Evolutionary conservation across 2,797 vertebrate genomes (phyloP).

Genomic region (Coregonus ussuriensis): DNA sequence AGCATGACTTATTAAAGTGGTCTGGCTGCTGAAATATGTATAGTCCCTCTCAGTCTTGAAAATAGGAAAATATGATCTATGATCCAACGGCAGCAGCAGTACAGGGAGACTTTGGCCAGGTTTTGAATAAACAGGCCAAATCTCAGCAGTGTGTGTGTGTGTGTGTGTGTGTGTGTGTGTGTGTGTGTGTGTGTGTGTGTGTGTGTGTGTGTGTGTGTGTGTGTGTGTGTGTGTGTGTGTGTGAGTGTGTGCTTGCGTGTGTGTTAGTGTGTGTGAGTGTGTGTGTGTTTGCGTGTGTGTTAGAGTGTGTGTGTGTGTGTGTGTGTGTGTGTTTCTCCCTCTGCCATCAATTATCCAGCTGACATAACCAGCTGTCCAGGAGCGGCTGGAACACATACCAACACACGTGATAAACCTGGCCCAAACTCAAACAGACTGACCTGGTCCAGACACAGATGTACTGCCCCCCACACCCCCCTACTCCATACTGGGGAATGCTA

Average conservation of each 20-base stretch:
- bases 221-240: not conserved
- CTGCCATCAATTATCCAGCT: slow-evolving; percentile 18
- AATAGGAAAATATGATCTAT: no score
- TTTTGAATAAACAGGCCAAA: no score
- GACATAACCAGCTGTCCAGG: slow-evolving; percentile 37
- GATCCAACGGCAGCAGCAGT: no score
- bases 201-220: not conserved
- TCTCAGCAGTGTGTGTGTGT: not conserved
- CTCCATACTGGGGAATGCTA: not conserved
- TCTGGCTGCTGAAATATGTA: no score
- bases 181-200: not conserved
- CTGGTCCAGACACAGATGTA: not conserved
- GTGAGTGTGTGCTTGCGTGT: no score
- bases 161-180: not conserved
- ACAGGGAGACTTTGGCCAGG: no score
- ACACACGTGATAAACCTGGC: slow-evolving; percentile 12
- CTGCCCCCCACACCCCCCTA: no score
- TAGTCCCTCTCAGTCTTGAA: no score
- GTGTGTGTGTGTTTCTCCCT: slow-evolving; percentile 2
- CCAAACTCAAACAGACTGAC: slow-evolving; percentile 4
- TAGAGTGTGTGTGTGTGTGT: not conserved
- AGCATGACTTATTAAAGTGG: no score
- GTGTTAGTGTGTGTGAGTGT: not conserved
- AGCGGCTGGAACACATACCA: slow-evolving; percentile 11
- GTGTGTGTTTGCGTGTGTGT: not conserved